Conservation (phyloP, 2,113 vertebrate genomes). For the Prolemur simus region DNA sequence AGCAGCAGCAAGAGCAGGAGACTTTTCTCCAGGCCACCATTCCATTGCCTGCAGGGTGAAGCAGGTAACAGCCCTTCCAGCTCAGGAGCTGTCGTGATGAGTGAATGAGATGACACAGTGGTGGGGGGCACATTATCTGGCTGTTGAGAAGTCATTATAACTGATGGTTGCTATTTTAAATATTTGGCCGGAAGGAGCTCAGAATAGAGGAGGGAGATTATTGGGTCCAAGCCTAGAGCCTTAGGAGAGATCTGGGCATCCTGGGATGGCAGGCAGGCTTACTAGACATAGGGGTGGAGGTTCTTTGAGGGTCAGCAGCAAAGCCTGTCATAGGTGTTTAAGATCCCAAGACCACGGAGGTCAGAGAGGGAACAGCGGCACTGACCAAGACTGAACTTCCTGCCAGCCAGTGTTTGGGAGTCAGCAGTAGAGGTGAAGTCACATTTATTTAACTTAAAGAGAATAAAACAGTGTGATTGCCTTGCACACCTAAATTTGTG, state of each 20-base stretch:
- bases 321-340: background rate
- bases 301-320: background rate
- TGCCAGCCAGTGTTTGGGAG: background rate
- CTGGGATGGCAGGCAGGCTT: background rate
- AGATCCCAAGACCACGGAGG: background rate
- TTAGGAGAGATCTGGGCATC: background rate
- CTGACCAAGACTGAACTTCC: background rate
- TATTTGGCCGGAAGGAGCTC: background rate
- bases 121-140: background rate
- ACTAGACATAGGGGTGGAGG: background rate
- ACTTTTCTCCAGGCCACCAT: background rate
- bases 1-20: background rate
- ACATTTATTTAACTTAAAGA: slow-evolving; percentile 44
- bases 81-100: background rate
- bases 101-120: too few species aligned
- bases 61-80: background rate
- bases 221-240: background rate
- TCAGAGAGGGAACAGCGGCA: background rate
- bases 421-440: background rate
- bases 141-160: background rate
- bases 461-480: background rate
- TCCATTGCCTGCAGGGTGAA: background rate
- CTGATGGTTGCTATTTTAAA: background rate
- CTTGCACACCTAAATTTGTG: slow-evolving; percentile 50
- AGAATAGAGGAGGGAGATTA: background rate